phyloP scores from a whole-genome alignment of 2,113 vertebrate species.

The Numida meleagris region DNA sequence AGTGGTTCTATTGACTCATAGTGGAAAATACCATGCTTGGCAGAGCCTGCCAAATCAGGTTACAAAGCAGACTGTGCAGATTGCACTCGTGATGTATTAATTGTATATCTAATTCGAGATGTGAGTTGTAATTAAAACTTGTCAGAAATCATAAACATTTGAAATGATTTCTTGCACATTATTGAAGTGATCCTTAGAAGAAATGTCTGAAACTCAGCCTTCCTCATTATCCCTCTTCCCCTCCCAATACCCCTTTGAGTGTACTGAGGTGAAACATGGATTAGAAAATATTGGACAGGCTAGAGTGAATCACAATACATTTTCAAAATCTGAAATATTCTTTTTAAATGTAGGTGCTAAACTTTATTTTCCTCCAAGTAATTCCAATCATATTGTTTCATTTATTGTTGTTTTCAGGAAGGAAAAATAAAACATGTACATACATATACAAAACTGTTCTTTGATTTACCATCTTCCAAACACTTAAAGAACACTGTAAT shows the following conservation, averaged over 20 bases:
- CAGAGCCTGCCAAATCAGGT: neutral
- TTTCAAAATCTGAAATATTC: neutral
- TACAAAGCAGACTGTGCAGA: neutral
- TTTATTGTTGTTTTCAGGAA: neutral
- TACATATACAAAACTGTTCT: rapidly evolving
- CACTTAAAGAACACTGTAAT: neutral
- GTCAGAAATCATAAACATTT: neutral
- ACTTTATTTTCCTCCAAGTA: neutral
- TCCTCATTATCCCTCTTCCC: neutral
- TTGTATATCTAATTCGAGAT: neutral
- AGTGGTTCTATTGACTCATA: neutral
- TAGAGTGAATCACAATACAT: neutral
- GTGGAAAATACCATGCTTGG: neutral
- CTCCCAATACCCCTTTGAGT: neutral
- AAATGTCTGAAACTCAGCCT: neutral
- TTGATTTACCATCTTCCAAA: neutral
- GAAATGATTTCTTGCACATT: neutral
- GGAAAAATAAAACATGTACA: neutral
- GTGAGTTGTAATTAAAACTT: neutral
- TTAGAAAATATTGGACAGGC: neutral
- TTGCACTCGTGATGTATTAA: neutral
- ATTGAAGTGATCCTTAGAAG: neutral
- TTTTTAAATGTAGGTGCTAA: neutral
- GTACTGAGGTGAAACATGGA: neutral
- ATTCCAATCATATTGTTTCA: neutral